A percentile compares a stretch with the other conserved stretches of the same genome.
These are phyloP conservation scores for Stegastes partitus DNA, from an alignment of 2,113 vertebrate species.

Conservation along the genomic window DNA sequence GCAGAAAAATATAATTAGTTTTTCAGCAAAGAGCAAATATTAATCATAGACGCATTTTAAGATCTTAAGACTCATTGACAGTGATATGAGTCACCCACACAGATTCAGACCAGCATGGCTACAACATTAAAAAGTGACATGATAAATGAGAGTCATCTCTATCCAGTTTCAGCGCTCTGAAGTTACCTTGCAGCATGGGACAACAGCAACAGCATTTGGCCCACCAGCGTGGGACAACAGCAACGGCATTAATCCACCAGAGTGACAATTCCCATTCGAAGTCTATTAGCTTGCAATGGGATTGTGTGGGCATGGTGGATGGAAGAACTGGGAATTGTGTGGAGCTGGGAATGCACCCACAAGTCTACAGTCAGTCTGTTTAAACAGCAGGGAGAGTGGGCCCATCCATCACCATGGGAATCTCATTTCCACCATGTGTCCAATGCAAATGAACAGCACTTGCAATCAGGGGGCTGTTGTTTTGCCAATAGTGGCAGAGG, in stretches of 20 bases:
- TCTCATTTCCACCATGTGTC: slow-evolving; percentile 60
- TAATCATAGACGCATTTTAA: too few species aligned
- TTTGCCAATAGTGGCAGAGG: slow-evolving; percentile 43
- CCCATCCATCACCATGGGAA: slow-evolving; percentile 63
- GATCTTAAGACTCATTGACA: too few species aligned
- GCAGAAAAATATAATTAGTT: too few species aligned
- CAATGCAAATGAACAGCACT: slow-evolving; percentile 59
- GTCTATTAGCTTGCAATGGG: slow-evolving; percentile 7
- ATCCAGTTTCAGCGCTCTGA: background rate
- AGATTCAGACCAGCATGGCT: too few species aligned
- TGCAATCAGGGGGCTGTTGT: slow-evolving; percentile 42
- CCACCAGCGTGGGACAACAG: background rate
- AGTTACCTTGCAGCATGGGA: background rate
- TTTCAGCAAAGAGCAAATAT: too few species aligned
- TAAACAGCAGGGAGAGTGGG: slow-evolving; percentile 37
- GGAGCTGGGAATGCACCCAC: background rate
- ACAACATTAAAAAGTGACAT: slow-evolving; percentile 4
- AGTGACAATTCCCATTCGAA: slow-evolving; percentile 23
- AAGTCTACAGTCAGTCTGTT: slow-evolving; percentile 29
- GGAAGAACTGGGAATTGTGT: slow-evolving; percentile 8
- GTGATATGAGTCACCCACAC: background rate
- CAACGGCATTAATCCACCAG: slow-evolving; percentile 18
- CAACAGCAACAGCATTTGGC: background rate
- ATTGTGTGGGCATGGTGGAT: slow-evolving; percentile 9
- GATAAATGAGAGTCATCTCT: slow-evolving; percentile 16